Conservation (phyloP, 2,888 invertebrate genomes). For the Cantharis nigra region DNA sequence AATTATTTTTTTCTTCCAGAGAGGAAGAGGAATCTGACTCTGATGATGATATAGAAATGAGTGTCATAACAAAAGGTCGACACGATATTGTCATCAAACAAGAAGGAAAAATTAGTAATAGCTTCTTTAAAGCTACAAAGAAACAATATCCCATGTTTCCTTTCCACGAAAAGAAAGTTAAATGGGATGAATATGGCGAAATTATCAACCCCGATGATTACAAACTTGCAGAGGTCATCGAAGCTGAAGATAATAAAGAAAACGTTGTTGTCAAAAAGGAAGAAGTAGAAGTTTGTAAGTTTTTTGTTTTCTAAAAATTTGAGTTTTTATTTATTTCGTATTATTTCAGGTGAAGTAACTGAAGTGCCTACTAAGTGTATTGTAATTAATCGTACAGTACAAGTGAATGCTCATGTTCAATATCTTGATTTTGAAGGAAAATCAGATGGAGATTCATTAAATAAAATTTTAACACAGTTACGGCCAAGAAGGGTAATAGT, state of each 20-base stretch:
- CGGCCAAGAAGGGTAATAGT: slow-evolving; percentile 82
- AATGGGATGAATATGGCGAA: slow-evolving; percentile 96
- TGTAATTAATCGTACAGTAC: slow-evolving; percentile 71
- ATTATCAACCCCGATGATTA: slow-evolving; percentile 92
- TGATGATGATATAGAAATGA: slow-evolving; percentile 83
- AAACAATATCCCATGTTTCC: slow-evolving; percentile 98
- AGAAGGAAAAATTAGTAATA: slow-evolving; percentile 65
- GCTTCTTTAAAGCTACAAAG: slow-evolving; percentile 87
- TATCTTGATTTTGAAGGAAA: slow-evolving; percentile 98
- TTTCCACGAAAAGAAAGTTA: slow-evolving; percentile 86
- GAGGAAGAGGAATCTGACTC: slow-evolving; percentile 80
- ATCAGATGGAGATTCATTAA: slow-evolving; percentile 81
- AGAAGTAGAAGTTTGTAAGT: slow-evolving; percentile 49
- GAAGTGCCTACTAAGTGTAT: slow-evolving; percentile 94
- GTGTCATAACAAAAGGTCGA: slow-evolving; percentile 75
- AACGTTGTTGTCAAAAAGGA: slow-evolving; percentile 68
- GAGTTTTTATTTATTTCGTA: neutral
- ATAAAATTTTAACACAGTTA: slow-evolving; percentile 80
- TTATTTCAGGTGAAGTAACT: slow-evolving; percentile 54
- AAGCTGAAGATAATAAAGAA: slow-evolving; percentile 72
- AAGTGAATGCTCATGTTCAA: slow-evolving; percentile 83
- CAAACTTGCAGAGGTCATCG: slow-evolving; percentile 75
- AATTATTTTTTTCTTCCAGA: slow-evolving; percentile 51
- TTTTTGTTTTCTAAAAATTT: neutral
- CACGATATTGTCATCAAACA: slow-evolving; percentile 89